Evolutionary conservation across 2,113 vertebrate genomes (phyloP), one percentile per base, ranked within the genome.

Genomic region (Rhizomys pruinosus): DNA sequence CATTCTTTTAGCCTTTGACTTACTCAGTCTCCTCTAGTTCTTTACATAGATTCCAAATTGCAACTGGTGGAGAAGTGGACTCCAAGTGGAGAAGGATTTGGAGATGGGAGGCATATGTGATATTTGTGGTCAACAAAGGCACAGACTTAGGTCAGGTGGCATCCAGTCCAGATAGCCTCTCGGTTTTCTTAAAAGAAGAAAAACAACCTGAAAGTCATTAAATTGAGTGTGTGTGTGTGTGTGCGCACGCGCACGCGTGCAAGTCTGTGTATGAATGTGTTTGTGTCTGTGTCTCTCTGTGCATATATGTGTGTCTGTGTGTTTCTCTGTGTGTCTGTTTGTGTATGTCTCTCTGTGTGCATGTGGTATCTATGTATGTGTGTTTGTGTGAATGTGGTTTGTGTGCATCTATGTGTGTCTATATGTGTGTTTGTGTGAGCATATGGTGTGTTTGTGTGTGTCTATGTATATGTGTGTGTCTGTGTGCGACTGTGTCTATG

Each of bases 191-290:
- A 71, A 27, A 77, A 55, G 22, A 8, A 55, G n/a, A n/a, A 19
- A 37, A 57, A 55, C 32, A 29, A 69, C 39, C n/a, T 74, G 42
- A 80, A 82, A 92, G 23, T 81, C 85, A 87, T 90, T 92, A 44
- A 92, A 96, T 89, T 61, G 55, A 7, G 22, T 63, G 63, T n/a
- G 25, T 42, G 0, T 52, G 42, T 61, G 2, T 63, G 59, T 63
- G 16, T 63, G 55, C 47, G 82, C 17, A 57, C 44, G 61, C 42
- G 25, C 15, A 13, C 44, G 44, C 27, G 7, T 94, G 34, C 34
- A 8, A 34, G 20, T 55, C 32, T 57, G 32, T 57, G 52, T n/a
- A 20, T 15, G 11, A 7, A 23, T 32, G 8, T 32, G 39, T 61
- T 7, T 61, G 59, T 61, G 59, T 61, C 8, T 61, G 7, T 61